A percentile compares a stretch with the other conserved stretches of the same genome.
These are phyloP conservation scores for Delia radicum DNA, from an alignment of 1,140 invertebrate genomes.

Conservation along the genomic window DNA sequence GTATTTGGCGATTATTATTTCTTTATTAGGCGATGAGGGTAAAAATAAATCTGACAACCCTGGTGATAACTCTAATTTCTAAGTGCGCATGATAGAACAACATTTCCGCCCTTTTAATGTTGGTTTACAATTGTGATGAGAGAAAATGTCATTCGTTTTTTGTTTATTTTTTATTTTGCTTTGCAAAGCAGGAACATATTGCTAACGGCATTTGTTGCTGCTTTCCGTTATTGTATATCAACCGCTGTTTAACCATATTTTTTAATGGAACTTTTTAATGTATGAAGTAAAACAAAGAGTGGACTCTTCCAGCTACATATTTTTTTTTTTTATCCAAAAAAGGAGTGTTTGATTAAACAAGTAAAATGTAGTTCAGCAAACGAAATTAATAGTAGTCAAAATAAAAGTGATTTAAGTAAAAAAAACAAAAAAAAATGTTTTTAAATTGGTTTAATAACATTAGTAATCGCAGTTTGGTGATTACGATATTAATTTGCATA, in stretches of 20 bases:
- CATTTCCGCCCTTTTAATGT: too few species aligned
- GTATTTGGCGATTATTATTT: too few species aligned
- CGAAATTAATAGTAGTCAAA: neutral
- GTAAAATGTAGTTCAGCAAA: neutral
- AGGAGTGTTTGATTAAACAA: neutral
- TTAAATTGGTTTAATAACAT: conserved; percentile 51
- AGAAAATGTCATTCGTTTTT: too few species aligned
- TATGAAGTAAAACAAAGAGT: neutral
- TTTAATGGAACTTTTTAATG: neutral
- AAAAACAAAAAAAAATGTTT: neutral
- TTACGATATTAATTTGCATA: conserved; percentile 52
- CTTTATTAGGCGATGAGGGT: too few species aligned
- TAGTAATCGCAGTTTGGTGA: conserved; percentile 53
- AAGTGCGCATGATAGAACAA: too few species aligned
- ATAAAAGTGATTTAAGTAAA: neutral
- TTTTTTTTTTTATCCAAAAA: too few species aligned
- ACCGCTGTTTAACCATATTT: neutral
- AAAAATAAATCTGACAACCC: too few species aligned
- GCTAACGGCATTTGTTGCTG: conserved; percentile 18
- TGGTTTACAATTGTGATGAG: too few species aligned
- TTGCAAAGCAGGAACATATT: neutral
- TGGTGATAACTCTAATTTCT: too few species aligned
- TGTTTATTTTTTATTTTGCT: neutral
- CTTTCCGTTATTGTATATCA: conserved; percentile 15
- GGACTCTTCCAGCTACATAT: too few species aligned